These are phyloP conservation scores for Acleris literana DNA, from an alignment of 2,888 invertebrate genomes.

Conservation along the genomic window DNA sequence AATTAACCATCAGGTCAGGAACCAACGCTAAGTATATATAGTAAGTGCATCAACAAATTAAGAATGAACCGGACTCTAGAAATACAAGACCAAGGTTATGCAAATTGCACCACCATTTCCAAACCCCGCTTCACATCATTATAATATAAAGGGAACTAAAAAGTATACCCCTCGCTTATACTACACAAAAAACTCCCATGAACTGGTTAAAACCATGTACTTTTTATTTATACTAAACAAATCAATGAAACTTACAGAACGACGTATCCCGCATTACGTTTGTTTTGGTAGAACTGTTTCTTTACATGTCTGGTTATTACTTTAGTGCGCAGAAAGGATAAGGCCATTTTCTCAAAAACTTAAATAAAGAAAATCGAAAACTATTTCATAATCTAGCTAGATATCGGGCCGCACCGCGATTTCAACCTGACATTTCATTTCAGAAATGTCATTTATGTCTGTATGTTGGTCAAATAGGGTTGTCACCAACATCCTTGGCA, in stretches of 20 bases:
- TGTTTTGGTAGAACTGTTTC: conserved; percentile 73
- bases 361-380: conserved; percentile 27
- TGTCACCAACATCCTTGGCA: background rate
- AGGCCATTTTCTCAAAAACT: conserved; percentile 59
- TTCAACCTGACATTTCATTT: conserved; percentile 34
- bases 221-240: conserved; percentile 28
- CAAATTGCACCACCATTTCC: conserved; percentile 18
- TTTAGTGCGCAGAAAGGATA: conserved; percentile 71
- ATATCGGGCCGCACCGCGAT: conserved; percentile 43
- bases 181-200: background rate
- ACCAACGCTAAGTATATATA: too few species aligned
- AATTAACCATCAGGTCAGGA: too few species aligned
- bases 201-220: background rate
- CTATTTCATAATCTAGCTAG: conserved; percentile 55
- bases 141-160: too few species aligned
- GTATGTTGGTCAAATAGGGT: conserved; percentile 1
- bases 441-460: background rate
- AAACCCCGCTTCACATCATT: too few species aligned
- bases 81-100: conserved; percentile 14
- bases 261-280: conserved; percentile 86
- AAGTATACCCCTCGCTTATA: too few species aligned
- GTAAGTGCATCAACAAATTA: conserved; percentile 15
- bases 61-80: conserved; percentile 13
- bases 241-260: conserved; percentile 85
- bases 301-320: conserved; percentile 67